Percentiles rank a stretch among this genome's conserved stretches.
Conservation (phyloP, 2,797 vertebrate species). For the Cossypha heuglini region DNA sequence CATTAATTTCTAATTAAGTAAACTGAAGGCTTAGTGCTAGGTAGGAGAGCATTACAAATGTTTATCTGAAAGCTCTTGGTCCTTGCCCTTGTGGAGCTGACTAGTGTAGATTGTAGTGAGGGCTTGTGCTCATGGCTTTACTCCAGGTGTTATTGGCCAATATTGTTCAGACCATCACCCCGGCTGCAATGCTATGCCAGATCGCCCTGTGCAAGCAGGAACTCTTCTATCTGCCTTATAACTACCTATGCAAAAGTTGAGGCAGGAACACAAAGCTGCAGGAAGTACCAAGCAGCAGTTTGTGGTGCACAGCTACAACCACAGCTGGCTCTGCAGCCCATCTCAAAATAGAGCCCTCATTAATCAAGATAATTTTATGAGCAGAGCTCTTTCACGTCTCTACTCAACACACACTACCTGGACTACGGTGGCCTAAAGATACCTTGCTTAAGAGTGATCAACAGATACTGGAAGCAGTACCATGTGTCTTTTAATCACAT, state of each 20-base stretch:
- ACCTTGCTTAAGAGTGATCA: background rate
- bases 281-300: background rate
- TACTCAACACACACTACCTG: background rate
- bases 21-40: background rate
- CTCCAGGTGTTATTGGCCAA: background rate
- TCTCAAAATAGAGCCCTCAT: background rate
- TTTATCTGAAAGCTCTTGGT: background rate
- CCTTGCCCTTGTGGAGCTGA: background rate
- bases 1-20: background rate
- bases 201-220: background rate
- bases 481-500: background rate
- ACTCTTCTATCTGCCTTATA: background rate
- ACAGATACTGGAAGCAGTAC: background rate
- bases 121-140: background rate
- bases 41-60: background rate
- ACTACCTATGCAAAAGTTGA: background rate
- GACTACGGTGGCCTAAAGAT: background rate
- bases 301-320: background rate
- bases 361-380: background rate
- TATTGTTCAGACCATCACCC: background rate
- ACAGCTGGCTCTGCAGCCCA: background rate
- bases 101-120: background rate
- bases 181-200: fast-evolving
- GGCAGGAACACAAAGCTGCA: background rate
- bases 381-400: background rate